Evolutionary conservation across 2,113 vertebrate species (phyloP).

Genomic region (Ancistrus triradiatus): DNA sequence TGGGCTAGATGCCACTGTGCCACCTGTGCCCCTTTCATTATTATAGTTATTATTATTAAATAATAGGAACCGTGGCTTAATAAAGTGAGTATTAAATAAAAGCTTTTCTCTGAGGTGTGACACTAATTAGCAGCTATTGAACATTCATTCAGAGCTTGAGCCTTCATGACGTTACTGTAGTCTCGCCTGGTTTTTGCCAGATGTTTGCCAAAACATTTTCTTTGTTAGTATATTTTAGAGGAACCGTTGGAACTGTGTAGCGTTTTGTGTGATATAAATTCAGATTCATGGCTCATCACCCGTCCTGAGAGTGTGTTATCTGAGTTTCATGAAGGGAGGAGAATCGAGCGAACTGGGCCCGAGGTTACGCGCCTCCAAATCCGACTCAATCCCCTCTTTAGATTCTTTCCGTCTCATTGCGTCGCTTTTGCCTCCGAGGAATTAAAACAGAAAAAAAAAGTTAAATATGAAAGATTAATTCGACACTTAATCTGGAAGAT

Average conservation of each 20-base stretch:
- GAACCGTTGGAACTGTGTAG: no score
- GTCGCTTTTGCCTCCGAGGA: conserved; percentile 26
- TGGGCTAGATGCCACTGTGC: no score
- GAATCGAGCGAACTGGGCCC: conserved; percentile 8
- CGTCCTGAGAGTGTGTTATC: not conserved
- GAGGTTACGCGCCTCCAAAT: conserved; percentile 17
- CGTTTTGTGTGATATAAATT: no score
- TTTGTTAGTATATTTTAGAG: no score
- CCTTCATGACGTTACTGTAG: no score
- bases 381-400: conserved; percentile 42
- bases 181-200: no score
- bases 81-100: not conserved
- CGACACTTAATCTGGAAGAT: conserved; percentile 56
- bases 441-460: conserved; percentile 35
- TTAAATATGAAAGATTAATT: conserved; percentile 56
- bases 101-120: not conserved
- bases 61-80: no score
- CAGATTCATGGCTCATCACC: not conserved
- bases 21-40: no score
- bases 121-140: conserved; percentile 13
- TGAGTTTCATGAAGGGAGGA: not conserved
- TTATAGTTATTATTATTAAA: no score
- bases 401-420: conserved; percentile 20
- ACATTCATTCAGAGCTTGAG: conserved; percentile 11
- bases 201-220: no score